A percentile compares a stretch with the other conserved stretches of the same genome.
These are phyloP conservation scores for Carterocephalus palaemon DNA, from an alignment of 2,888 invertebrate species.

Conservation along the genomic window DNA sequence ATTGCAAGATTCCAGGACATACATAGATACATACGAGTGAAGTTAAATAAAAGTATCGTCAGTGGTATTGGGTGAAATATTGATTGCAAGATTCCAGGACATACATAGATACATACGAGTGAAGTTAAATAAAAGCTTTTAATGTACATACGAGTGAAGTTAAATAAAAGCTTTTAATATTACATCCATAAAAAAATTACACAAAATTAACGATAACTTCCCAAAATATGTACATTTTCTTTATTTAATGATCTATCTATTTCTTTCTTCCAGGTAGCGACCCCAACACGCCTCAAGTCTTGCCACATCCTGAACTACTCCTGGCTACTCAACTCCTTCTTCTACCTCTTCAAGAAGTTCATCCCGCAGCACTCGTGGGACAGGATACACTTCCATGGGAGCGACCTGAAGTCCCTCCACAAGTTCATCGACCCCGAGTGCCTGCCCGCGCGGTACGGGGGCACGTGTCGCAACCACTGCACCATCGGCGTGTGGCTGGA, in stretches of 20 bases:
- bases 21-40: no score
- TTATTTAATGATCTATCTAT: not conserved
- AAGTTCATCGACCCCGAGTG: slow-evolving; percentile 51
- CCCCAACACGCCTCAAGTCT: slow-evolving; percentile 82
- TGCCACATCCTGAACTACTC: slow-evolving; percentile 89
- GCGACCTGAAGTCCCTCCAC: slow-evolving; percentile 61
- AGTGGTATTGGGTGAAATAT: no score
- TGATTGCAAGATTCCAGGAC: no score
- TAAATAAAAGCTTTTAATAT: no score
- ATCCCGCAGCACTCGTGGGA: slow-evolving; percentile 81
- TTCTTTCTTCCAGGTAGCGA: slow-evolving; percentile 81
- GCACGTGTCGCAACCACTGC: slow-evolving; percentile 77
- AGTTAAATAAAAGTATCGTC: no score
- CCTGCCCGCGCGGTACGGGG: slow-evolving; percentile 58
- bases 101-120: no score
- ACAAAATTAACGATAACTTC: no score
- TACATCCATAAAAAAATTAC: no score
- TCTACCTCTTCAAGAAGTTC: slow-evolving; percentile 86
- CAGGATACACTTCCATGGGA: slow-evolving; percentile 62
- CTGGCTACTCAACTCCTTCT: slow-evolving; percentile 87
- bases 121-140: no score
- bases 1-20: no score
- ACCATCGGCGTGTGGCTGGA: slow-evolving; percentile 78
- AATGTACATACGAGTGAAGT: no score
- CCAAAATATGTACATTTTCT: no score